Percentiles rank a stretch among this genome's conserved stretches.
Evolutionary conservation across 2,113 vertebrate species (phyloP).

Genomic region (Platichthys stellatus): DNA sequence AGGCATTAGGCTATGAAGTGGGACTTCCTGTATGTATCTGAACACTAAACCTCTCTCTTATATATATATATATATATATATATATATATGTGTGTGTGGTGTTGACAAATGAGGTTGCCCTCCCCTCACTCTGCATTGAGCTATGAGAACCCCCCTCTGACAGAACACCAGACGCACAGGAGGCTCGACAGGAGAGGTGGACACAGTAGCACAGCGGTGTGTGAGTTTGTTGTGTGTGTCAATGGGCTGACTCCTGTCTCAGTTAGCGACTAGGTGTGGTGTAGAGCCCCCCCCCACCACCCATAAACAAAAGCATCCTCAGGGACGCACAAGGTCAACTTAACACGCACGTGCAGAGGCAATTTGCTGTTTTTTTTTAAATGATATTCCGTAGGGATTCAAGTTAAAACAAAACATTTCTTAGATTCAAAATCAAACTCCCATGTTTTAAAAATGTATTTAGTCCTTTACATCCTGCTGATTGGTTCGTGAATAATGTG

Average conservation of each 20-base stretch:
- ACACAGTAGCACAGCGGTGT: constrained; percentile 21
- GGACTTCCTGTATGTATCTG: not conserved
- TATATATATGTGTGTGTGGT: no score
- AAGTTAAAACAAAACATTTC: constrained; percentile 1
- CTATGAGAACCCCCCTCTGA: no score
- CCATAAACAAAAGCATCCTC: constrained; percentile 39
- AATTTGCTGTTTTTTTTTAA: not conserved
- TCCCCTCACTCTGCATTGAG: no score
- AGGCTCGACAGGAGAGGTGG: constrained; percentile 36
- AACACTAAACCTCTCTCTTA: constrained; percentile 5
- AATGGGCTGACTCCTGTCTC: constrained; percentile 35
- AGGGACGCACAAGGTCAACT: constrained; percentile 52
- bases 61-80: no score
- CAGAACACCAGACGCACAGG: no score
- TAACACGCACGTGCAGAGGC: constrained; percentile 10
- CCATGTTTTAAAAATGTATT: not conserved
- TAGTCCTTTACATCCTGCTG: constrained; percentile 2
- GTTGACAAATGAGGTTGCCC: constrained; percentile 1
- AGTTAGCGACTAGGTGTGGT: constrained; percentile 56
- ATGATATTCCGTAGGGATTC: constrained; percentile 24
- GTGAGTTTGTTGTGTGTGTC: constrained; percentile 45
- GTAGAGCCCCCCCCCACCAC: constrained; percentile 8
- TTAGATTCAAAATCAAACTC: constrained; percentile 13
- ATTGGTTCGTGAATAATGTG: constrained; percentile 49
- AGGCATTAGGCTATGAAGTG: no score